Evolutionary conservation across 2,113 vertebrate species (phyloP).

Genomic region (Serinus canaria): DNA sequence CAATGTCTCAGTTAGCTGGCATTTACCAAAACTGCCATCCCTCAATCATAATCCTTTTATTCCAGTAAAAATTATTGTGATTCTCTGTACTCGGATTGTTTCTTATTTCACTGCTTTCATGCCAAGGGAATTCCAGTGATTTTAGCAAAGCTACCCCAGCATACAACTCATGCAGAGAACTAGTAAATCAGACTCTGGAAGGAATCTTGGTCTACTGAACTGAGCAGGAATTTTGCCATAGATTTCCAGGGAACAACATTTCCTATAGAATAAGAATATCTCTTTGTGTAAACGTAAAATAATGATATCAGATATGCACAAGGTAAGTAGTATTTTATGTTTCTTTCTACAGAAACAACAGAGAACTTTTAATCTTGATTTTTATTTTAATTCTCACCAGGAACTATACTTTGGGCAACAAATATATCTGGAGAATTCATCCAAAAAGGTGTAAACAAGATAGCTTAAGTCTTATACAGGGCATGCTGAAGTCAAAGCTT

Average conservation of each 20-base stretch:
- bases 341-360: background rate
- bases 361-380: background rate
- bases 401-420: background rate
- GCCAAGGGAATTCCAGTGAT: background rate
- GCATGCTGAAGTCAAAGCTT: background rate
- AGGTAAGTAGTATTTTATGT: background rate
- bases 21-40: background rate
- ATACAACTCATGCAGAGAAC: background rate
- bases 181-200: background rate
- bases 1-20: background rate
- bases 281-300: background rate
- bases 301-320: background rate
- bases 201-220: background rate
- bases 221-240: background rate
- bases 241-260: background rate
- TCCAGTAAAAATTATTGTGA: background rate
- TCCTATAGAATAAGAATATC: background rate
- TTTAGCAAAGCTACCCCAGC: background rate
- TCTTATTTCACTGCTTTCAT: background rate
- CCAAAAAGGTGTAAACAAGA: background rate
- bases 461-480: background rate
- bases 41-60: background rate
- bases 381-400: background rate
- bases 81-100: background rate
- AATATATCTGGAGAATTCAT: background rate